These are phyloP conservation scores for Belgica antarctica DNA, from an alignment of 2,888 invertebrate species.

Conservation along the genomic window DNA sequence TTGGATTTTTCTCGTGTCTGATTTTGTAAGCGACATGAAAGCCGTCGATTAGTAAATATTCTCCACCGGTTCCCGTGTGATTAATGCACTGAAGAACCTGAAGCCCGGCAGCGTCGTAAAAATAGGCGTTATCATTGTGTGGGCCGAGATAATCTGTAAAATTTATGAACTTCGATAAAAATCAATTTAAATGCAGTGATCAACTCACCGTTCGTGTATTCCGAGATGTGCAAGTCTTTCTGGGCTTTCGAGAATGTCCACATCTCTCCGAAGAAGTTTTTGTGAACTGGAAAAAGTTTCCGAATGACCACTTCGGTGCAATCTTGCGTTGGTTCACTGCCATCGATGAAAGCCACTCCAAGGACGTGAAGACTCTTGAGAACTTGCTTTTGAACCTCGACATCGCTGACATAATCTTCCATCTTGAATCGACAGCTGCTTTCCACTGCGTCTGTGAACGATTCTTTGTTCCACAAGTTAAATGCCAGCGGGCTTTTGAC, in stretches of 20 bases:
- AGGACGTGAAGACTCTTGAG: conserved; percentile 54
- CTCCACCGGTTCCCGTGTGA: background rate
- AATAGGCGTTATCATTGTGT: background rate
- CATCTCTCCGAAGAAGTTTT: conserved; percentile 71
- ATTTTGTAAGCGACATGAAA: background rate
- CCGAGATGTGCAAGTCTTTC: conserved; percentile 66
- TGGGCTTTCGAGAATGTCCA: conserved; percentile 63
- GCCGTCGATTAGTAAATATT: background rate
- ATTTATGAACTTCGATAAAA: too few species aligned
- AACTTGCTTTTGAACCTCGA: conserved; percentile 55
- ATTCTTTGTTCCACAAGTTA: conserved; percentile 58
- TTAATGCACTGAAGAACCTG: background rate
- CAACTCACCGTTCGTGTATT: conserved; percentile 62
- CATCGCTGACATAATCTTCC: conserved; percentile 56
- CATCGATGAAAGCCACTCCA: conserved; percentile 53
- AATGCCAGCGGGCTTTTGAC: too few species aligned
- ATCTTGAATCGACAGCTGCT: conserved; percentile 50
- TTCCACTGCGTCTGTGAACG: conserved; percentile 49
- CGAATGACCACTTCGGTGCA: conserved; percentile 56
- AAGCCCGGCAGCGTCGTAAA: background rate
- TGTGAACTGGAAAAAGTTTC: conserved; percentile 25
- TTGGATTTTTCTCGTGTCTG: too few species aligned
- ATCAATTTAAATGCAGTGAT: too few species aligned
- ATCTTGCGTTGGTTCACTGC: conserved; percentile 51
- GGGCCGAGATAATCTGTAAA: too few species aligned